Base-by-base conservation (phyloP, 2,113 vertebrate genomes). In the Sander lucioperca region DNA sequence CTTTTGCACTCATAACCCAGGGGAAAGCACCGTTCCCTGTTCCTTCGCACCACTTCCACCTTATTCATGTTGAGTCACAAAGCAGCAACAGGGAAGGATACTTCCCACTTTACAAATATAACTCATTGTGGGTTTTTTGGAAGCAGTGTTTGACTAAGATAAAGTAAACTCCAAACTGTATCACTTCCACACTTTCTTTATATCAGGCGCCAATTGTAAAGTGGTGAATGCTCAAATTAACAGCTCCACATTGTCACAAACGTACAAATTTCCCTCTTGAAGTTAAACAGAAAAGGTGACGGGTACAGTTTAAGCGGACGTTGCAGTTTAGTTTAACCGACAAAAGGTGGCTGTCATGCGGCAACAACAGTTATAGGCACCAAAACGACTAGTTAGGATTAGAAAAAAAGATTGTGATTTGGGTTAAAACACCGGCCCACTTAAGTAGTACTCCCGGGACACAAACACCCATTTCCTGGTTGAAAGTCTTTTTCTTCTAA, bases 111-210 rank as follows among this genome's bases (percentile, higher is more conserved):
- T 77, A 88, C 90, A 94, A 95, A 93, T 90, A 88, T 90, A 88
- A 93, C 89, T 93, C 91, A 91, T 93, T 93, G 89, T 92, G 80
- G 74, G 77, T 91, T 92, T 84, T 77, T 93, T 91, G 87, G 91
- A 94, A 93, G 81, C 62, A 48, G 74, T 81, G 82, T 88, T 90
- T 89, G 74, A 82, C 80, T 68, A 82, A 88, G 89, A 95, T 93
- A 88, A 93, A 93, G 77, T 82, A 33, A 83, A 58, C 30, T 54
- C 74, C 30, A 63, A 77, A 70, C 78, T 88, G 16, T 47, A 61
- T 88, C 67, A 77, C 88, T 90, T 93, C 87, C 91, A 90, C 68
- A 79, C 80, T 88, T 81, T 81, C 74, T 74, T 82, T 18, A 62
- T 36, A 54, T 82, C 51, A 61, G 74, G 39, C 21, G 30, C 27